Percentiles rank a stretch among this genome's conserved stretches.
These are phyloP conservation scores for Drosophila micromelanica DNA, from an alignment of 1,140 invertebrate species.

Conservation along the genomic window DNA sequence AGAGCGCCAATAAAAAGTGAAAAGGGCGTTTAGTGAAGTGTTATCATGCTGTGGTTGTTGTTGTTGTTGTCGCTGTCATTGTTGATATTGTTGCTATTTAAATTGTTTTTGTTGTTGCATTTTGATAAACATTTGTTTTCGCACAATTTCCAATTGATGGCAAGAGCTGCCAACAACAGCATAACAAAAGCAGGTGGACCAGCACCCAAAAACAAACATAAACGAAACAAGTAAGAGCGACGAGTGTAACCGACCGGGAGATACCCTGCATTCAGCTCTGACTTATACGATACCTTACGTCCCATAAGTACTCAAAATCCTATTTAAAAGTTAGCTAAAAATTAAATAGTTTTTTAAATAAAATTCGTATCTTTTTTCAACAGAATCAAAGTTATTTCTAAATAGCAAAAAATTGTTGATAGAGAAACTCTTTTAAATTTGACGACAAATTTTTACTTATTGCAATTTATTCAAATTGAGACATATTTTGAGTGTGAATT, in stretches of 20 bases:
- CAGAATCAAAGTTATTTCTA: too few relatives aligned
- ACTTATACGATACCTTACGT: too few relatives aligned
- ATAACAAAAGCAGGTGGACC: not conserved
- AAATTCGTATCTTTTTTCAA: too few relatives aligned
- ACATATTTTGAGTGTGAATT: too few relatives aligned
- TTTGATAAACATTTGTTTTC: slow-evolving; percentile 28
- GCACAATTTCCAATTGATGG: slow-evolving; percentile 34
- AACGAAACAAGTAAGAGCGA: not conserved
- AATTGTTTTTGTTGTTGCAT: slow-evolving; percentile 11
- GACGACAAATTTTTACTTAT: too few relatives aligned
- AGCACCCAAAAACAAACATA: not conserved
- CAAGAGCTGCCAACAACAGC: slow-evolving; percentile 2
- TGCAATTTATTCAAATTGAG: too few relatives aligned
- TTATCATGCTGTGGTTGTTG: slow-evolving; percentile 7
- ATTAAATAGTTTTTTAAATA: too few relatives aligned
- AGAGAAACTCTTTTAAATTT: too few relatives aligned
- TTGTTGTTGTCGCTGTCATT: slow-evolving; percentile 19
- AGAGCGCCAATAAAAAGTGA: slow-evolving; percentile 43
- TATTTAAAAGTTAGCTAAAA: too few relatives aligned
- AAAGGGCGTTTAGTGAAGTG: slow-evolving; percentile 41
- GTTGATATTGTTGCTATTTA: not conserved
- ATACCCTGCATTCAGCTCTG: not conserved
- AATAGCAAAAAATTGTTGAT: too few relatives aligned
- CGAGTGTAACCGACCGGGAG: not conserved
- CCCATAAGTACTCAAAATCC: too few relatives aligned